Evolutionary conservation across 2,888 invertebrate genomes (phyloP).

Genomic region (Lasioglossum leucozonium): DNA sequence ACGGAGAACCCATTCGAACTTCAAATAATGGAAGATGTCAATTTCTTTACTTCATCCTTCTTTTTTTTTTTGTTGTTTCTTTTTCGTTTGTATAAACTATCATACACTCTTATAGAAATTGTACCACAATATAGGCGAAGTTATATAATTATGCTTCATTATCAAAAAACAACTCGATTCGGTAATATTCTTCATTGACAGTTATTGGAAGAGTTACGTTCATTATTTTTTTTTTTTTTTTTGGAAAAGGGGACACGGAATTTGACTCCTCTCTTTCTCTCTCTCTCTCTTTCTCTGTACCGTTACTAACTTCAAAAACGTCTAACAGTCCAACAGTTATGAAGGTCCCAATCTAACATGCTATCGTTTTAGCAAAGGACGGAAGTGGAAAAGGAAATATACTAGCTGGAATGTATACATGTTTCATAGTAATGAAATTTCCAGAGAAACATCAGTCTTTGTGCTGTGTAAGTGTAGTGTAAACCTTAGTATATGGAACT

Average conservation of each 20-base stretch:
- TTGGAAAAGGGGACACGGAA: conserved; percentile 49
- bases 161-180: conserved; percentile 59
- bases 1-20: conserved; percentile 42
- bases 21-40: conserved; percentile 55
- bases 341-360: conserved; percentile 65
- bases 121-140: conserved; percentile 51
- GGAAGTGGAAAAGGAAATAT: conserved; percentile 73
- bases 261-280: conserved; percentile 21
- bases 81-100: conserved; percentile 45
- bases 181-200: conserved; percentile 41
- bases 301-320: conserved; percentile 47
- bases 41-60: conserved; percentile 14
- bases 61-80: background rate
- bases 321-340: conserved; percentile 57
- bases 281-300: conserved; percentile 18
- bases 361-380: conserved; percentile 73
- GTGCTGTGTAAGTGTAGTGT: conserved; percentile 46
- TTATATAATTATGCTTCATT: conserved; percentile 53
- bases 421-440: conserved; percentile 56
- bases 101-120: conserved; percentile 54
- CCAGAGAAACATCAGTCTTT: conserved; percentile 67
- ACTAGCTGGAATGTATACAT: conserved; percentile 69
- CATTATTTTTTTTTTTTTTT: conserved; percentile 15
- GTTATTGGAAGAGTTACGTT: conserved; percentile 53
- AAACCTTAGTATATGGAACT: conserved; percentile 29